These are phyloP conservation scores for Hucho hucho DNA, from an alignment of 2,113 vertebrate species.

Conservation along the genomic window DNA sequence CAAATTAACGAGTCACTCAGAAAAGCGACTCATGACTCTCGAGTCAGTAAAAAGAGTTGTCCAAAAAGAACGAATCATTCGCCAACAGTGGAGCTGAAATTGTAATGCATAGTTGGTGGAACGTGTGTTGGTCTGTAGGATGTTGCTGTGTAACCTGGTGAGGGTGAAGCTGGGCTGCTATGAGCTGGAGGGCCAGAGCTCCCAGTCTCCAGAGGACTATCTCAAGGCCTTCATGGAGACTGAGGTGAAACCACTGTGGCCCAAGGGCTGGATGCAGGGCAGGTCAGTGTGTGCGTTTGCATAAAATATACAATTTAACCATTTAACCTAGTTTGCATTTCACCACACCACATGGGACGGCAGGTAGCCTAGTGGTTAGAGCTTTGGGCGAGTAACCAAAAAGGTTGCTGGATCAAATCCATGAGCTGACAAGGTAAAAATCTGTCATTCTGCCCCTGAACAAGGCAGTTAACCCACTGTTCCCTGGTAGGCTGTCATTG, in stretches of 20 bases:
- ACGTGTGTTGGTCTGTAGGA: constrained; percentile 70
- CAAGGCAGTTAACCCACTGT: too few relatives aligned
- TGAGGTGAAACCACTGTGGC: constrained; percentile 96
- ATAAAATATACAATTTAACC: too few relatives aligned
- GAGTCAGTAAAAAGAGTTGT: too few relatives aligned
- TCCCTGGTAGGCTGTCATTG: too few relatives aligned
- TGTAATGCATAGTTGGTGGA: not conserved
- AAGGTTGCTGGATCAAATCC: too few relatives aligned
- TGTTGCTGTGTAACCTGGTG: constrained; percentile 92
- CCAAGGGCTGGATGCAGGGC: constrained; percentile 99
- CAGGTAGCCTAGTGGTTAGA: too few relatives aligned
- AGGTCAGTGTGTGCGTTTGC: constrained; percentile 72
- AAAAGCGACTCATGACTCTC: too few relatives aligned
- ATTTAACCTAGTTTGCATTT: not conserved
- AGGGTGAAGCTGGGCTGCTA: constrained; percentile 95
- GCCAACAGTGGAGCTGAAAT: too few relatives aligned
- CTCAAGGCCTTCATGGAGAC: constrained; percentile 98
- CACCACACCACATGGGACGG: not conserved
- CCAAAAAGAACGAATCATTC: not conserved
- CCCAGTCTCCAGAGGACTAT: constrained; percentile 93
- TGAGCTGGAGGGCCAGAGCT: constrained; percentile 92
- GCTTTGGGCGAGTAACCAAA: too few relatives aligned
- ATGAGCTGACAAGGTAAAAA: too few relatives aligned
- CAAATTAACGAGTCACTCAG: too few relatives aligned
- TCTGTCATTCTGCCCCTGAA: too few relatives aligned